phyloP scores from a whole-genome alignment of 2,797 vertebrate species.

The Cottoperca gobio region DNA sequence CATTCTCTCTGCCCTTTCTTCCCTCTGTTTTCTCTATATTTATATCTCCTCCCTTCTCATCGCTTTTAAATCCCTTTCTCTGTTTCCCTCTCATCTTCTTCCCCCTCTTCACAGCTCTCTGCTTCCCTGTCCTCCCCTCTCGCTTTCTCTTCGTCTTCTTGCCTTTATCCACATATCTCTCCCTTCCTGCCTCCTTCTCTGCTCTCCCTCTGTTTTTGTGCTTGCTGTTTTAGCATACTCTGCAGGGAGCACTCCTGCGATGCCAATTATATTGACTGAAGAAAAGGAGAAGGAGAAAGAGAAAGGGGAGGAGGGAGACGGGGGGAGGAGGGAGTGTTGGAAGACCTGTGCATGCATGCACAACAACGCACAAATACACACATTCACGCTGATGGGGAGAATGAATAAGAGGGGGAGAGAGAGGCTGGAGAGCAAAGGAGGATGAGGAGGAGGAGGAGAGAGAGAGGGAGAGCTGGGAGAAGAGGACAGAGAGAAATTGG shows the following conservation, averaged over 20 bases:
- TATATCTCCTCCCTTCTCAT: slow-evolving; percentile 42
- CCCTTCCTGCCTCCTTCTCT: slow-evolving; percentile 53
- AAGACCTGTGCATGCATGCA: slow-evolving; percentile 51
- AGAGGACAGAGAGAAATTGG: slow-evolving; percentile 86
- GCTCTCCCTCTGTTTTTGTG: slow-evolving; percentile 73
- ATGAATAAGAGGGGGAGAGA: slow-evolving; percentile 50
- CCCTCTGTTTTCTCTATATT: slow-evolving; percentile 31
- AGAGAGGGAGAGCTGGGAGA: slow-evolving; percentile 60
- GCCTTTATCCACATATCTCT: slow-evolving; percentile 64
- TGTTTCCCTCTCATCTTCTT: slow-evolving; percentile 36
- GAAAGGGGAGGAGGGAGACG: slow-evolving; percentile 38
- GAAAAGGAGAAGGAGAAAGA: slow-evolving; percentile 66
- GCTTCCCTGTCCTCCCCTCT: slow-evolving; percentile 47
- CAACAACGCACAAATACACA: slow-evolving; percentile 56
- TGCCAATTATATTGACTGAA: slow-evolving; percentile 87
- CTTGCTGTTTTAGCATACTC: slow-evolving; percentile 84
- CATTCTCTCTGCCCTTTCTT: neutral
- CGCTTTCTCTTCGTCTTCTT: slow-evolving; percentile 34
- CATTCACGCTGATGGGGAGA: slow-evolving; percentile 54
- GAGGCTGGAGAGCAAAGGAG: slow-evolving; percentile 28
- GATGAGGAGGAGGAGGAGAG: slow-evolving; percentile 44
- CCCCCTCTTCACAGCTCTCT: slow-evolving; percentile 41
- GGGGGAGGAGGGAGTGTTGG: slow-evolving; percentile 30
- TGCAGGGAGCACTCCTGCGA: slow-evolving; percentile 84
- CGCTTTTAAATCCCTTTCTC: slow-evolving; percentile 45